Percentiles rank a stretch among this genome's conserved stretches.
phyloP scores from a whole-genome alignment of 2,113 vertebrate genomes.

The Petroica traversi region DNA sequence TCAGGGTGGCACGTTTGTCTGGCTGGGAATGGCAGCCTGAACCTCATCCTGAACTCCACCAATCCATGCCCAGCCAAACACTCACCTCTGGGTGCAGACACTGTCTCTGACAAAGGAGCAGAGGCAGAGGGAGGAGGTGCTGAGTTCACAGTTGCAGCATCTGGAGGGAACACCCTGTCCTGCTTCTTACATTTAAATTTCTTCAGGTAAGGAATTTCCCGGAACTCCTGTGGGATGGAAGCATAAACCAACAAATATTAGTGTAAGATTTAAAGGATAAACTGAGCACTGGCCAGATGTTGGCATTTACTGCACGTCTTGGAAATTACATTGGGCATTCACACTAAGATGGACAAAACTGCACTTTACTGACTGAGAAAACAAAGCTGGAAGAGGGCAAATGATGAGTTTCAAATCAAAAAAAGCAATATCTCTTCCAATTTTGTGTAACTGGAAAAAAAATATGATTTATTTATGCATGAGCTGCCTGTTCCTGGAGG shows the following conservation, averaged over 20 bases:
- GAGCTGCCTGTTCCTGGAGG: neutral
- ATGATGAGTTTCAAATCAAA: neutral
- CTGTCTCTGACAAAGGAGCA: slow-evolving; percentile 13
- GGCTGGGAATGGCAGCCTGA: neutral
- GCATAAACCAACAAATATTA: neutral
- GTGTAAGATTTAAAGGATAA: neutral
- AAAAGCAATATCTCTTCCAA: neutral
- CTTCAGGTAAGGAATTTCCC: slow-evolving; percentile 90
- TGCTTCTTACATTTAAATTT: slow-evolving; percentile 94
- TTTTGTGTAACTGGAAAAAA: neutral
- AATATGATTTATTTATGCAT: neutral
- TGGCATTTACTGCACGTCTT: neutral
- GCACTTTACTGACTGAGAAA: neutral
- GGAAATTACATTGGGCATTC: neutral
- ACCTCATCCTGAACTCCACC: neutral
- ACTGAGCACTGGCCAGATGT: neutral
- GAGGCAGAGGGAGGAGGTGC: slow-evolving; percentile 11
- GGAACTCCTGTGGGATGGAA: slow-evolving; percentile 82
- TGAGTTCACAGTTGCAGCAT: neutral
- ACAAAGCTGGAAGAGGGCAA: neutral
- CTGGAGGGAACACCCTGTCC: slow-evolving; percentile 85
- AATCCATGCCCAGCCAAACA: neutral
- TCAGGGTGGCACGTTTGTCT: fast-evolving
- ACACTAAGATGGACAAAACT: neutral
- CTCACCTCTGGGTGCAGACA: slow-evolving; percentile 75